phyloP scores from a whole-genome alignment of 2,888 invertebrate species.

The Alviniconcha strummeri region DNA sequence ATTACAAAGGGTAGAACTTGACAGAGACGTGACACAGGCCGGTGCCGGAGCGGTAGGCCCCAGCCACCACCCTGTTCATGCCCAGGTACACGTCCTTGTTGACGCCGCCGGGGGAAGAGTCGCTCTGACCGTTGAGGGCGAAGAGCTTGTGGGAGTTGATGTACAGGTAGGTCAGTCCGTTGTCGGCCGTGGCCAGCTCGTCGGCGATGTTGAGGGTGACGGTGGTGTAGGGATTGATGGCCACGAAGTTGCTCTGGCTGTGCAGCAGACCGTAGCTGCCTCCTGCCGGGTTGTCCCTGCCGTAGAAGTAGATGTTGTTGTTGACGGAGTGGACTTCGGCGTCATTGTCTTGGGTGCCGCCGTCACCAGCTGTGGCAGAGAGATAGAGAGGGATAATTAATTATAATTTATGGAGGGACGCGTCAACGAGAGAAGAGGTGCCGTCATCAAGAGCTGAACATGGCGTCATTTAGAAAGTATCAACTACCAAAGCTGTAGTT shows the following conservation, averaged over 20 bases:
- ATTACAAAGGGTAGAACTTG: constrained; percentile 16
- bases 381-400: background rate
- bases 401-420: background rate
- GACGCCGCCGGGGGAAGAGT: constrained; percentile 18
- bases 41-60: constrained; percentile 23
- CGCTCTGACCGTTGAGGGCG: constrained; percentile 39
- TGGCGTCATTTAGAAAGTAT: background rate
- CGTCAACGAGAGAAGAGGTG: background rate
- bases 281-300: constrained; percentile 4
- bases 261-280: background rate
- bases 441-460: background rate
- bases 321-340: constrained; percentile 20
- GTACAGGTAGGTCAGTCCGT: constrained; percentile 8
- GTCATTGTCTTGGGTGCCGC: constrained; percentile 4
- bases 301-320: constrained; percentile 11
- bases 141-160: constrained; percentile 36
- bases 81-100: constrained; percentile 41
- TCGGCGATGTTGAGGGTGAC: constrained; percentile 18
- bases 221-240: background rate
- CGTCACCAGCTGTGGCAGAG: constrained; percentile 13
- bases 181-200: constrained; percentile 22
- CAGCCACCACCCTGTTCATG: constrained; percentile 36
- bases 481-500: too few relatives aligned
- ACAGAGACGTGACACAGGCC: constrained; percentile 38
- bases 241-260: constrained; percentile 11